Evolutionary conservation across 2,113 vertebrate genomes (phyloP), one percentile per base, ranked within the genome.

Genomic region (Scartelaos histophorus): DNA sequence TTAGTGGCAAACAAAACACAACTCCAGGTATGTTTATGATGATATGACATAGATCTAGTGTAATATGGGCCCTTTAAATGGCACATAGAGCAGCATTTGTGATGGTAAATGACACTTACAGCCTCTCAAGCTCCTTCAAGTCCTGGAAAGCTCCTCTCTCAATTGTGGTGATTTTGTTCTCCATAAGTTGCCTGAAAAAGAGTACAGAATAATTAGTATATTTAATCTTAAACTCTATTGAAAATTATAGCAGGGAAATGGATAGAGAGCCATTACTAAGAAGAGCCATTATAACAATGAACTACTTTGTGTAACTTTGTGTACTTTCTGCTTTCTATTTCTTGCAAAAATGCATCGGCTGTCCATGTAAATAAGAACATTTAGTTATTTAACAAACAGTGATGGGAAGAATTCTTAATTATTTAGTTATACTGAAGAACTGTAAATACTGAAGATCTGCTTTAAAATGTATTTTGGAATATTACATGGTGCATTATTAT

Each of bases 91-190:
- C 19, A 66, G 43, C 12, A 7, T 12, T 13, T 11, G 19, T 64
- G 19, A 43, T n/a, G 60, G 7, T 64, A 64, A 64, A 21, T 38
- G 3, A n/a, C 38, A 43, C 97, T 98, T 92, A 99, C 97, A 99
- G 94, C 90, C 97, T 95, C 88, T 99, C 98, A 87, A 99, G 94
- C 82, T 99, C 97, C 91, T 98, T 99, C 83, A 99, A 91, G 90
- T 99, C 97, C 92, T 98, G 96, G 92, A 99, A 99, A 51, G 97
- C 96, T 89, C 97, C 97, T 85, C 97, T 95, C 87, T 99, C 98
- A 3, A 99, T 97, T 53, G 95, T 94, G 83, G 91, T 98, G 88
- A 99, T 98, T 93, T 95, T 98, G 90, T 99, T 99, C 90, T 99
- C 98, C 98, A 99, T 99, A 68, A 99, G 95, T 92, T 99, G 97